A percentile compares a stretch with the other conserved stretches of the same genome.
phyloP scores from a whole-genome alignment of 2,113 vertebrate genomes.

The Leucopsar rothschildi region DNA sequence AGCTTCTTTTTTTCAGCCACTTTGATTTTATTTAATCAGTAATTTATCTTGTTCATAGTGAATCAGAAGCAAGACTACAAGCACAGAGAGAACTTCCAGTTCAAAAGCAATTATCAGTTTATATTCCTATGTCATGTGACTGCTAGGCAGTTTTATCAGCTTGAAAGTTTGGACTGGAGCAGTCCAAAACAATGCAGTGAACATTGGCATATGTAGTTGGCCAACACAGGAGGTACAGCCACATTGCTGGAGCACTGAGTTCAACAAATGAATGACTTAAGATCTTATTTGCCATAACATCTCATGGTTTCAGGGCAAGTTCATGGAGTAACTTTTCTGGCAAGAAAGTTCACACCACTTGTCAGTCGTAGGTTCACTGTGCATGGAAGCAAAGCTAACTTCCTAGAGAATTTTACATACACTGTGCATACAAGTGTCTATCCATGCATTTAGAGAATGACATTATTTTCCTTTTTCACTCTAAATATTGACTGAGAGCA shows the following conservation, averaged over 20 bases:
- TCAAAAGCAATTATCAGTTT: not conserved
- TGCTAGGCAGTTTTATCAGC: not conserved
- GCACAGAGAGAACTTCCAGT: not conserved
- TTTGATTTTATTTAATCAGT: not conserved
- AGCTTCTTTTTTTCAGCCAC: not conserved
- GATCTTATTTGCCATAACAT: not conserved
- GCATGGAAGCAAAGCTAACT: not conserved
- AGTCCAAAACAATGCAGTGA: not conserved
- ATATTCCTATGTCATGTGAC: not conserved
- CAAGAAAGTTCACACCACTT: not conserved
- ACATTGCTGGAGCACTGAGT: fast-evolving
- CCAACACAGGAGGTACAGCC: not conserved
- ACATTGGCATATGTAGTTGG: not conserved
- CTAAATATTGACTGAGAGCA: not conserved
- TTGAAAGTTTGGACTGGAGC: not conserved
- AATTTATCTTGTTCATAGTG: not conserved
- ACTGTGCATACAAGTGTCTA: not conserved
- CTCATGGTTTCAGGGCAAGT: not conserved
- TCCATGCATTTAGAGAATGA: not conserved
- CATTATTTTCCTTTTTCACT: not conserved
- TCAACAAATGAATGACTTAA: not conserved
- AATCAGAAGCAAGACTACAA: not conserved
- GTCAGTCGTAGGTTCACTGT: not conserved
- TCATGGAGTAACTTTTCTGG: not conserved
- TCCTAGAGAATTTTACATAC: not conserved